A percentile compares a stretch with the other conserved stretches of the same genome.
Conservation (phyloP, 2,888 invertebrate genomes). For the Liposcelis brunnea region DNA sequence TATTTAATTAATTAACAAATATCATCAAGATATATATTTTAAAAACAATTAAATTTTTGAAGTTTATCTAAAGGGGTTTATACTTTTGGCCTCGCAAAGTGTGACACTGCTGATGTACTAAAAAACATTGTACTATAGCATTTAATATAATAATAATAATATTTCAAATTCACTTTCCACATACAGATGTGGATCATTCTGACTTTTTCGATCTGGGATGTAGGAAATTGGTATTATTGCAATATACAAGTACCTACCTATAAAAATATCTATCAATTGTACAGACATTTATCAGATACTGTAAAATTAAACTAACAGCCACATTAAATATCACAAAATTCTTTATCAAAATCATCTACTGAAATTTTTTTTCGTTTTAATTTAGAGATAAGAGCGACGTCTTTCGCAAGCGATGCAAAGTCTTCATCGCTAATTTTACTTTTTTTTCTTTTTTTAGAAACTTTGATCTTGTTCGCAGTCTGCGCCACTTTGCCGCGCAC, state of each 20-base stretch:
- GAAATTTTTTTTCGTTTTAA: constrained; percentile 61
- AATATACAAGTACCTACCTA: not conserved
- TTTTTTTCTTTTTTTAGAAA: constrained; percentile 28
- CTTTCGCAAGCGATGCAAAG: constrained; percentile 55
- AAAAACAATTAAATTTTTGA: too few relatives aligned
- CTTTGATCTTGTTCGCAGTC: constrained; percentile 29
- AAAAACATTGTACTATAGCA: too few relatives aligned
- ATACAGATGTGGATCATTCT: too few relatives aligned
- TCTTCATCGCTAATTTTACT: constrained; percentile 50
- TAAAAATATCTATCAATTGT: not conserved
- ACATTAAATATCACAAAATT: constrained; percentile 21
- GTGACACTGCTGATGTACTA: too few relatives aligned
- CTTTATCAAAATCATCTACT: constrained; percentile 28
- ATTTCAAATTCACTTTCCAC: too few relatives aligned
- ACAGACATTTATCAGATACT: too few relatives aligned
- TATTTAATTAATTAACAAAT: too few relatives aligned
- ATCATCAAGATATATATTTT: too few relatives aligned
- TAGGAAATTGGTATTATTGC: not conserved
- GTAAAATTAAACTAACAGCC: too few relatives aligned
- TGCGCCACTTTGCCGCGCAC: constrained; percentile 28
- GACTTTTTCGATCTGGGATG: not conserved
- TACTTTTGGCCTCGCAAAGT: too few relatives aligned
- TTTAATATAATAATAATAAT: too few relatives aligned
- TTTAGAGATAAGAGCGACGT: constrained; percentile 70
- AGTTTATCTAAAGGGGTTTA: too few relatives aligned